These are phyloP conservation scores for Drymodes brunneopygia DNA, from an alignment of 2,113 vertebrate genomes.

Conservation along the genomic window DNA sequence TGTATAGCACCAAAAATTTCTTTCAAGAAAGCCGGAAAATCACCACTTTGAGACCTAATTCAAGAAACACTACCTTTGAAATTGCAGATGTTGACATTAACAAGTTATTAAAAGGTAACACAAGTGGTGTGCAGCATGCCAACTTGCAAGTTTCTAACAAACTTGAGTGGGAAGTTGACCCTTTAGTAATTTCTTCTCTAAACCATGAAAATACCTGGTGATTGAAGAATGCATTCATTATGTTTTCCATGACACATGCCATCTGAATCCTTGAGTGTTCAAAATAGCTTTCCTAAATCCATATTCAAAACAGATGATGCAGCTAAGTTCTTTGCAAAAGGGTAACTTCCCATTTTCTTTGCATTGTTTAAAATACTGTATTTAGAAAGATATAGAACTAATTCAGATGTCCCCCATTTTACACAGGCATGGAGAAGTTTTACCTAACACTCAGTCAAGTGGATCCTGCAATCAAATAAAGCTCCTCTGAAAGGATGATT, in stretches of 20 bases:
- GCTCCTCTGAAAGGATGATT: neutral
- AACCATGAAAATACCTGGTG: neutral
- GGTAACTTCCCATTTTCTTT: neutral
- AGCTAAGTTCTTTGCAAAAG: neutral
- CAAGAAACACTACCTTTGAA: rapidly evolving
- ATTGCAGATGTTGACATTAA: neutral
- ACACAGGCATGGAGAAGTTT: neutral
- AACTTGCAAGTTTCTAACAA: neutral
- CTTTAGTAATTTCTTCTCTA: neutral
- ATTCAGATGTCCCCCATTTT: neutral
- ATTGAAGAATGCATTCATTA: neutral
- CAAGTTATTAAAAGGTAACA: neutral
- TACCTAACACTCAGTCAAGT: neutral
- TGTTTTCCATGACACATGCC: neutral
- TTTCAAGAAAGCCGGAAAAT: neutral
- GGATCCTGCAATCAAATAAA: neutral
- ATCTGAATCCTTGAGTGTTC: neutral
- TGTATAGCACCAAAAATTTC: neutral
- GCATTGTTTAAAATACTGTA: neutral
- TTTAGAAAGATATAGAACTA: neutral
- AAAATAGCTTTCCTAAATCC: neutral
- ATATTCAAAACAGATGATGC: neutral
- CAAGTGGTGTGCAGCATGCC: neutral
- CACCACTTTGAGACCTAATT: neutral
- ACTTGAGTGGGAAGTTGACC: neutral